A percentile compares a stretch with the other conserved stretches of the same genome.
These are phyloP conservation scores for Atlantisia rogersi DNA, from an alignment of 2,113 vertebrate genomes.

Conservation along the genomic window DNA sequence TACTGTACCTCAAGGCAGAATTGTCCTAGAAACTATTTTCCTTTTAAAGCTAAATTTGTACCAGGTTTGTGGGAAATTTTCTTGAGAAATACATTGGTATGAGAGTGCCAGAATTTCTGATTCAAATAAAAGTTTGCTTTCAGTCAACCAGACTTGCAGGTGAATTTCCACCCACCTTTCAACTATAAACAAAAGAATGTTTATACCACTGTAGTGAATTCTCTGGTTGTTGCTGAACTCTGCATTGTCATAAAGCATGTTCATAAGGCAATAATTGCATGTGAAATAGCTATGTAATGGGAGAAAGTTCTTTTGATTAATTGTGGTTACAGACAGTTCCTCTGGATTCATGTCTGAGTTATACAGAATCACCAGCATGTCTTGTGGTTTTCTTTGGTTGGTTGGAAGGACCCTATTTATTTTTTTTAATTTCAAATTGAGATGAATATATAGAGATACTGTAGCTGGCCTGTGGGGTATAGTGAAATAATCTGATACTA, in stretches of 20 bases:
- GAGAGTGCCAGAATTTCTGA: not conserved
- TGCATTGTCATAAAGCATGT: not conserved
- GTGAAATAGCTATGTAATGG: not conserved
- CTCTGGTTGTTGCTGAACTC: not conserved
- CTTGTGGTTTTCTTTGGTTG: not conserved
- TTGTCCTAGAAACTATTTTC: conserved; percentile 13
- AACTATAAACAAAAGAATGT: not conserved
- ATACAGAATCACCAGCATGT: not conserved
- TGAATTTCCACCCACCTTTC: not conserved
- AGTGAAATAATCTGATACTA: not conserved
- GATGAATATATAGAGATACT: not conserved
- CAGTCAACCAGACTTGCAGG: not conserved
- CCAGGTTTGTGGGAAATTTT: not conserved
- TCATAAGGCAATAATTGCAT: not conserved
- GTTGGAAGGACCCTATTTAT: not conserved
- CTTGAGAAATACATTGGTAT: not conserved
- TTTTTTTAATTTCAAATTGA: not conserved
- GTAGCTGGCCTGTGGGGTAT: not conserved
- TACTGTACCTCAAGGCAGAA: conserved; percentile 3
- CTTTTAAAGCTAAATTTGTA: not conserved
- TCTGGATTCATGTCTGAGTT: not conserved
- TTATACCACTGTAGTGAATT: fast-evolving
- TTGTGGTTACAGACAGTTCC: not conserved
- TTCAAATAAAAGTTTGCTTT: not conserved
- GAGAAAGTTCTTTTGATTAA: not conserved